Evolutionary conservation across 2,113 vertebrate species (phyloP).

Genomic region (Athene cunicularia): DNA sequence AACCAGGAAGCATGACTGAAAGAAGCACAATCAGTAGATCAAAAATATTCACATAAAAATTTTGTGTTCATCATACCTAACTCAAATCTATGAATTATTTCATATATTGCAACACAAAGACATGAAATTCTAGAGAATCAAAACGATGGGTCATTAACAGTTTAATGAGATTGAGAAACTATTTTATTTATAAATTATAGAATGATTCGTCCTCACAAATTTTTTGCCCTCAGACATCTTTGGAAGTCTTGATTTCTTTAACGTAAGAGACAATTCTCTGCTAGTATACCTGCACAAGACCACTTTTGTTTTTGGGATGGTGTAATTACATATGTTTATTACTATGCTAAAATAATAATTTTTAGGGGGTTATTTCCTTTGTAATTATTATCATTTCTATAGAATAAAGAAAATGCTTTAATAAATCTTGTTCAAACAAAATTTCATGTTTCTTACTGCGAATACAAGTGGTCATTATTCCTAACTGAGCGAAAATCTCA

Average conservation of each 20-base stretch:
- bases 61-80: neutral
- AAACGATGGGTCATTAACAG: neutral
- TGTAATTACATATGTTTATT: neutral
- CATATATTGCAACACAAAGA: neutral
- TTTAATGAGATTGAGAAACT: neutral
- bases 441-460: neutral
- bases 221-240: neutral
- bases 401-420: neutral
- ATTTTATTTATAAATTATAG: neutral
- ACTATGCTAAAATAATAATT: neutral
- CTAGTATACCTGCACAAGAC: neutral
- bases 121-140: neutral
- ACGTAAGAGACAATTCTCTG: neutral
- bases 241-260: neutral
- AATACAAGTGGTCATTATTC: neutral
- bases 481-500: neutral
- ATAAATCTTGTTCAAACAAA: neutral
- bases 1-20: neutral
- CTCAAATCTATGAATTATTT: neutral
- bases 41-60: neutral
- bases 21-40: neutral
- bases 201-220: neutral
- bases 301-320: neutral
- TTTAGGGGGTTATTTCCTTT: neutral
- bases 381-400: neutral